Evolutionary conservation across 2,888 invertebrate species (phyloP), one percentile per base, ranked within the genome.

Genomic region (Torymus auratus): DNA sequence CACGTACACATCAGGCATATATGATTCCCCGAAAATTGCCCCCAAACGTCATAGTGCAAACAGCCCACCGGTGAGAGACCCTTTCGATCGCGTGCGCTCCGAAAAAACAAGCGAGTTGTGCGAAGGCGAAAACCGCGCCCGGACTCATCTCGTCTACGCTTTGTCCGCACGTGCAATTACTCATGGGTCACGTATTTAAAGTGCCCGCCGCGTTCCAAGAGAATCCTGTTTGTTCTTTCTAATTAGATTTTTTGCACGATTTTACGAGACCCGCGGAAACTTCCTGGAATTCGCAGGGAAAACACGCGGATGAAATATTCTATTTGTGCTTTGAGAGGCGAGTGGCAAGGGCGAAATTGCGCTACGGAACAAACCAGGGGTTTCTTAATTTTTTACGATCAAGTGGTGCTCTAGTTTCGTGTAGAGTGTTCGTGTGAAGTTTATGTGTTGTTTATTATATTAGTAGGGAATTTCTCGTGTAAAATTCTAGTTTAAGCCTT

Each of bases 171-270:
- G 83, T 84, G 84, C 84, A 88, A 88, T 89, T 87, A 88, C 87
- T 88, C 85, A 86, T 86, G 84, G 87, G 86, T 88, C 87, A 86
- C 86, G 87, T 87, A 87, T 87, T 87, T 86, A 85, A 88, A 88
- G 69, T 71, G 64, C 17, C 28, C 23, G 4, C 55, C 11, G 28
- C 50, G 41, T 67, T 28, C 23, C 17, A 10, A 28, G 23, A 62
- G 62, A 23, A 55, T 20, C 55, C 23, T 64, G 41, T 76, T 68
- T 76, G 68, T 69, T 76, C 75, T 76, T 61, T 69, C 53, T 76
- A 61, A 68, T 68, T 75, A 67, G 52, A 68, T 75, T 68, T 75
- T 68, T 75, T 68, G 50, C 77, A 41, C 70, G 62, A 41, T 76
- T 68, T 56, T 77, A 55, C 56, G 28, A 50, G 41, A 41, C 41